Conservation (phyloP, 2,797 vertebrate genomes). For the Gymnocypris eckloni region DNA sequence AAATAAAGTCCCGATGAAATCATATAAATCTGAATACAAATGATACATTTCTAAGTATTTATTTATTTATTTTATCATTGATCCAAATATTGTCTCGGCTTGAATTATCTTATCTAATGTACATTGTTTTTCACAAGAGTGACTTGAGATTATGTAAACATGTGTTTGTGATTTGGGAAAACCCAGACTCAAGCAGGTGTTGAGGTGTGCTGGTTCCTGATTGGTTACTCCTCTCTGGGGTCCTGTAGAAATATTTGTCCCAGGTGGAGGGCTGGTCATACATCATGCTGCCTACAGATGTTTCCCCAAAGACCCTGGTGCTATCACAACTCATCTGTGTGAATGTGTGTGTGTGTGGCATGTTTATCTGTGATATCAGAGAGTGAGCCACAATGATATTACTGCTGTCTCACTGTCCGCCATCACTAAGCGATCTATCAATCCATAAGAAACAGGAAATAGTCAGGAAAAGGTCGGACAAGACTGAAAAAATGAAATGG, state of each 20-base stretch:
- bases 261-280: slow-evolving; percentile 46
- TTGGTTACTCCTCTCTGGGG: slow-evolving; percentile 31
- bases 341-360: slow-evolving; percentile 33
- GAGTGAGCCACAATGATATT: slow-evolving; percentile 61
- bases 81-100: background rate
- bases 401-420: slow-evolving; percentile 64
- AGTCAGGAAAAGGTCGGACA: slow-evolving; percentile 3
- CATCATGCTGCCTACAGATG: slow-evolving; percentile 49
- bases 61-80: background rate
- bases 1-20: no score
- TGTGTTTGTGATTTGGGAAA: background rate
- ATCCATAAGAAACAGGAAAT: slow-evolving; percentile 31
- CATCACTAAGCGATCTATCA: slow-evolving; percentile 70
- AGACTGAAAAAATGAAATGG: slow-evolving; percentile 15
- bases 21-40: background rate
- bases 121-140: background rate
- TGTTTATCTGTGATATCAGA: slow-evolving; percentile 42
- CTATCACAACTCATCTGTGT: slow-evolving; percentile 45
- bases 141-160: slow-evolving; percentile 5
- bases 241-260: slow-evolving; percentile 45
- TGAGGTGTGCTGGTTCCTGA: slow-evolving; percentile 34
- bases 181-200: slow-evolving; percentile 15
- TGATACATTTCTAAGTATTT: background rate
- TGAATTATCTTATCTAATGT: slow-evolving; percentile 7
- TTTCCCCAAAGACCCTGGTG: slow-evolving; percentile 44